A percentile compares a stretch with the other conserved stretches of the same genome.
phyloP scores from a whole-genome alignment of 1,140 invertebrate species.

The Drosophila kohkoa region DNA sequence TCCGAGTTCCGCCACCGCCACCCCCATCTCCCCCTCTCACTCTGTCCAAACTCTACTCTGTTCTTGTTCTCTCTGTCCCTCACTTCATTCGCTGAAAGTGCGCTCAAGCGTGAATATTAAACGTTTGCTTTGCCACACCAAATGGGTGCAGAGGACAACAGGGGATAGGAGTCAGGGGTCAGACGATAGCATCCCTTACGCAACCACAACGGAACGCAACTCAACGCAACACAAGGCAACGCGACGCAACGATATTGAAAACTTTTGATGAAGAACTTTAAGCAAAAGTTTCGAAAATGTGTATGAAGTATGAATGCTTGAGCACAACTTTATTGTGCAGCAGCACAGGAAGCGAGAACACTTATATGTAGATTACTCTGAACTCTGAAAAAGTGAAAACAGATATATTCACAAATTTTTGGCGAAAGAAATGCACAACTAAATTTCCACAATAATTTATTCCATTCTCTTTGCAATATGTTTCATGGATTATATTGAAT shows the following conservation, averaged over 20 bases:
- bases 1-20: constrained; percentile 24
- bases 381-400: neutral
- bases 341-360: neutral
- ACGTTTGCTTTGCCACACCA: constrained; percentile 63
- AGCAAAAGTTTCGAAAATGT: constrained; percentile 30
- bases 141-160: constrained; percentile 25
- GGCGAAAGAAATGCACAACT: too few species aligned
- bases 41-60: neutral
- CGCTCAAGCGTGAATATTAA: constrained; percentile 83
- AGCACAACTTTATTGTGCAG: constrained; percentile 1
- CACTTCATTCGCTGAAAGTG: constrained; percentile 46
- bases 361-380: neutral
- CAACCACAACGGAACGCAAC: constrained; percentile 31
- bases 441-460: neutral
- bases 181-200: constrained; percentile 40
- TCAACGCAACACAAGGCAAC: neutral
- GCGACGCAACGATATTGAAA: constrained; percentile 36
- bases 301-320: constrained; percentile 6
- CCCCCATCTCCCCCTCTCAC: neutral
- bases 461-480: neutral
- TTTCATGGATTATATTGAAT: too few species aligned
- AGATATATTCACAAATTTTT: too few species aligned
- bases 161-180: constrained; percentile 34
- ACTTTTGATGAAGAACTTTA: constrained; percentile 38
- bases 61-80: neutral